Evolutionary conservation across 2,888 invertebrate species (phyloP), one percentile per base, ranked within the genome.

Genomic region (Vandiemenella viatica): DNA sequence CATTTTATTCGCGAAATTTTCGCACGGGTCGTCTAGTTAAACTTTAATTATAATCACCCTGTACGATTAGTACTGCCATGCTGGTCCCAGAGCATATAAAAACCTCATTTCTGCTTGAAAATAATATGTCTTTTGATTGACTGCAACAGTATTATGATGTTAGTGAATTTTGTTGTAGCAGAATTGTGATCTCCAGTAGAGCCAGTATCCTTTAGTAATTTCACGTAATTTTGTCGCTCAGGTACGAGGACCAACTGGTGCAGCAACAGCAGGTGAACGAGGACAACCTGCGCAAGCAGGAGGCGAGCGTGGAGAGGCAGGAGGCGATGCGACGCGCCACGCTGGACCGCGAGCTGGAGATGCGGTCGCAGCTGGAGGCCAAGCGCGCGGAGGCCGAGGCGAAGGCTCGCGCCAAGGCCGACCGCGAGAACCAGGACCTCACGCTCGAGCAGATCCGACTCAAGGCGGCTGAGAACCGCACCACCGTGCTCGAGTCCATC

Each of bases 251-350:
- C 60, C 96, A 98, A 62, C 67, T 97, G 44, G 66, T 75, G 0
- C 92, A 93, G 60, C 95, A 97, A 64, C 87, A 90, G 61, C 75
- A 80, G 57, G 84, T 91, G 60, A 91, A 96, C 62, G 97, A 97
- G 53, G 97, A 98, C 58, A 90, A 87, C 62, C 68, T 98, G 5
- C 76, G 79, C 58, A 84, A 86, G 57, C 97, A 97, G 70, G 98
- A 99, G 68, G 97, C 98, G 63, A 96, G 96, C 43, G 88, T 96
- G 0, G 86, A 89, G 0, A 95, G 93, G 61, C 98, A 99, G 65
- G 98, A 99, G 68, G 86, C 89, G 0, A 80, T 98, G 77, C 77
- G 92, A 20, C 83, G 83, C 56, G 80, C 89, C 3, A 95, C 96
- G 0, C 83, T 97, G 58, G 95, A 97, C 63, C 90, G 96, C 64